phyloP scores from a whole-genome alignment of 23 tunicate species.

The Pegea sp. region DNA sequence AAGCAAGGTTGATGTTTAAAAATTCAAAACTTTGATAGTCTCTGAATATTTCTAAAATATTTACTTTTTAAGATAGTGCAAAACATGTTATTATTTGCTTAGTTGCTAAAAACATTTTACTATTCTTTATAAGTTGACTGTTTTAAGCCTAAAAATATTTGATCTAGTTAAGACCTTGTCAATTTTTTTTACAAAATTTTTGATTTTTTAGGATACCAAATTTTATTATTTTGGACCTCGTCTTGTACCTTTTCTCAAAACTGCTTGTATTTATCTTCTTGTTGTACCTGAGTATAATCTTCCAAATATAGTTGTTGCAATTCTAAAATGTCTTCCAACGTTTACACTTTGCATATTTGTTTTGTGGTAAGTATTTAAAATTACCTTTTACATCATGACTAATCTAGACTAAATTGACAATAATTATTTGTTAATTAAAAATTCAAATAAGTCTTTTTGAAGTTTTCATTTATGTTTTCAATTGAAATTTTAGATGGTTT shows the following conservation, averaged over 20 bases:
- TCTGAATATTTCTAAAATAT: too few species aligned
- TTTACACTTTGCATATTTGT: conserved; percentile 60
- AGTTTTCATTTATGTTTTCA: neutral
- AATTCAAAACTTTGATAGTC: too few species aligned
- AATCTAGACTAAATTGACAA: neutral
- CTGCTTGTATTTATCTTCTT: conserved; percentile 68
- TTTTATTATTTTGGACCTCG: conserved; percentile 81
- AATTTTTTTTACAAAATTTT: neutral
- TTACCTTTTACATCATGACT: neutral
- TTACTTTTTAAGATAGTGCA: too few species aligned
- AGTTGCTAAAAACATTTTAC: too few species aligned
- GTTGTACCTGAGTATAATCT: conserved; percentile 77
- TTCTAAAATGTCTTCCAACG: conserved; percentile 62
- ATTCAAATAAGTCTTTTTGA: neutral
- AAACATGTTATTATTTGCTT: too few species aligned
- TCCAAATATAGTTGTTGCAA: conserved; percentile 66
- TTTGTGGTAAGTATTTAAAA: conserved; percentile 31
- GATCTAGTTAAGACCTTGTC: neutral
- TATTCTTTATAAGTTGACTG: neutral
- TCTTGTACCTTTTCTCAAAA: conserved; percentile 72
- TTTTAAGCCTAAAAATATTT: neutral
- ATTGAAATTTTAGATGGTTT: neutral
- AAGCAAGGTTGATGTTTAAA: conserved; percentile 21
- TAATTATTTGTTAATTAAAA: neutral
- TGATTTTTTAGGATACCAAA: conserved; percentile 63